These are phyloP conservation scores for Tetropium fuscum DNA, from an alignment of 2,888 invertebrate species.

Conservation along the genomic window DNA sequence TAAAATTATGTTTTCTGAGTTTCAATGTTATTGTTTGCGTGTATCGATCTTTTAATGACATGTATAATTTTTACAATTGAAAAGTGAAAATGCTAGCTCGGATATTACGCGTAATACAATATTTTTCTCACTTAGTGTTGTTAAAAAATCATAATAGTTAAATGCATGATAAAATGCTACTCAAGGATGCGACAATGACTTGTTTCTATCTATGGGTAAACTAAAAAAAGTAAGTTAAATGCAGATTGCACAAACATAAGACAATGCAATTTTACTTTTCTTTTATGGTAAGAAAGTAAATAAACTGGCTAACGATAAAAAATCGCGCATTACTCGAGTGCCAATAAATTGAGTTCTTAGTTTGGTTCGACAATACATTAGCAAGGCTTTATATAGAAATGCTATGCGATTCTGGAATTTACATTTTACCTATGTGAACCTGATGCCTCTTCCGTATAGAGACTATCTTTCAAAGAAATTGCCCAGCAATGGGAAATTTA, in stretches of 20 bases:
- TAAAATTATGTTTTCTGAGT: too few relatives aligned
- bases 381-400: slow-evolving; percentile 35
- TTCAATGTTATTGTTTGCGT: too few relatives aligned
- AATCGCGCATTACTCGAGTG: slow-evolving; percentile 23
- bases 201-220: slow-evolving; percentile 21
- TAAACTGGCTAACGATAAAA: slow-evolving; percentile 19
- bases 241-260: slow-evolving; percentile 20
- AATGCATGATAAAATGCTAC: too few relatives aligned
- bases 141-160: too few relatives aligned
- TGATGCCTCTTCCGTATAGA: slow-evolving; percentile 29
- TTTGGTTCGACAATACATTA: slow-evolving; percentile 38
- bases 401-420: slow-evolving; percentile 29
- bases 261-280: slow-evolving; percentile 26
- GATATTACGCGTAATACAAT: too few relatives aligned
- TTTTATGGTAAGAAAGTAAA: slow-evolving; percentile 29
- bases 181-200: slow-evolving; percentile 7
- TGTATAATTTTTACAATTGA: too few relatives aligned
- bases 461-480: slow-evolving; percentile 33
- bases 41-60: too few relatives aligned
- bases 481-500: slow-evolving; percentile 35
- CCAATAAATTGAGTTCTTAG: slow-evolving; percentile 35
- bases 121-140: too few relatives aligned
- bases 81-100: too few relatives aligned
- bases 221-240: slow-evolving; percentile 25
- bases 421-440: slow-evolving; percentile 28